Percentiles rank a stretch among this genome's conserved stretches.
phyloP scores from a whole-genome alignment of 2,888 invertebrate genomes.

The Scaptomyza flava region DNA sequence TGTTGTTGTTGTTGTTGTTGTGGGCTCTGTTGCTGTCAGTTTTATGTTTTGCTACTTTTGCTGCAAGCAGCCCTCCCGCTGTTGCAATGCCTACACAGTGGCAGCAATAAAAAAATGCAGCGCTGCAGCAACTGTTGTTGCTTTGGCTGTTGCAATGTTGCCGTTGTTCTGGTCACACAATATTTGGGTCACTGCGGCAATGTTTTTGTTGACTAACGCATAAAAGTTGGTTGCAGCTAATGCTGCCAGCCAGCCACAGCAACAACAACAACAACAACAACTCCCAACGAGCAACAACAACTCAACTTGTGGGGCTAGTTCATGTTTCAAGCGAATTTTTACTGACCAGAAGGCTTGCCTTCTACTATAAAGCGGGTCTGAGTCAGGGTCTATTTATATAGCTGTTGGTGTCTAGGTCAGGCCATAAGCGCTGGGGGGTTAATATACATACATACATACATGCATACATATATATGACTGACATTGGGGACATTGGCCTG shows the following conservation, averaged over 20 bases:
- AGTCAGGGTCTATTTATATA: conserved; percentile 9
- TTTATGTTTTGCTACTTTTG: conserved; percentile 57
- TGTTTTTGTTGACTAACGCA: conserved; percentile 69
- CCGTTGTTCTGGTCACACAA: conserved; percentile 56
- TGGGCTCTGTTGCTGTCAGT: conserved; percentile 56
- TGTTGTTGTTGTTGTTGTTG: conserved; percentile 21
- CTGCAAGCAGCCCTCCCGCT: conserved; percentile 29
- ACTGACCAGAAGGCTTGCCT: conserved; percentile 30
- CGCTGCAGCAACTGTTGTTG: conserved; percentile 44
- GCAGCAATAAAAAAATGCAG: conserved; percentile 60
- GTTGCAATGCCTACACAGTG: conserved; percentile 39
- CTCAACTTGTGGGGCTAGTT: conserved; percentile 6
- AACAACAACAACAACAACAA: neutral
- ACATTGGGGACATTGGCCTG: conserved; percentile 3
- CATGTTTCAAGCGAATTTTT: conserved; percentile 30
- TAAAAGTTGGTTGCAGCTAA: conserved; percentile 49
- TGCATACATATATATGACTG: neutral
- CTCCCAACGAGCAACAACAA: neutral
- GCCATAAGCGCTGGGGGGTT: conserved; percentile 1
- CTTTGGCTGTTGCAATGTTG: conserved; percentile 35
- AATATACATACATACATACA: neutral
- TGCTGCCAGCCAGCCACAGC: conserved; percentile 16
- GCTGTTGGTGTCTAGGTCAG: conserved; percentile 8
- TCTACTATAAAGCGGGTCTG: neutral
- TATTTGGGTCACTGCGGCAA: conserved; percentile 79